These are phyloP conservation scores for Parazoanthus atlanticus DNA, from an alignment of 92 coral and sea anemone genomes.

Conservation along the genomic window DNA sequence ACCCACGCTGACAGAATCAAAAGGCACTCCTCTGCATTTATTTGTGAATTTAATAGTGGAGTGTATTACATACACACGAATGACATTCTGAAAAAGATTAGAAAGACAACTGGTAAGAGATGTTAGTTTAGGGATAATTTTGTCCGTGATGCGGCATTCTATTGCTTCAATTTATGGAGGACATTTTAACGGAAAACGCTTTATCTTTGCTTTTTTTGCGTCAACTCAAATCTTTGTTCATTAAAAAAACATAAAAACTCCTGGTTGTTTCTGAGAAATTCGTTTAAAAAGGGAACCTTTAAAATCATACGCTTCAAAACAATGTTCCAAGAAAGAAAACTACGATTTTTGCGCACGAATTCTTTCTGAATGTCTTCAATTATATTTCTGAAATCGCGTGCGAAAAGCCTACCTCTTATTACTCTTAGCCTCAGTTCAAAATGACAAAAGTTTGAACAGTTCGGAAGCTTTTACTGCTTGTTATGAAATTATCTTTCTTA, in stretches of 20 bases:
- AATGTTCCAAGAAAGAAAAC: no score
- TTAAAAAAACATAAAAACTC: no score
- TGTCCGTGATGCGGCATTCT: background rate
- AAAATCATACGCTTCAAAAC: background rate
- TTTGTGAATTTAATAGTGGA: background rate
- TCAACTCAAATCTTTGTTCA: background rate
- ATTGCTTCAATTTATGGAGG: background rate
- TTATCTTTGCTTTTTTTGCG: background rate
- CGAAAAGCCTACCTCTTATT: background rate
- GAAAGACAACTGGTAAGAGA: background rate
- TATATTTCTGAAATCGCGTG: background rate
- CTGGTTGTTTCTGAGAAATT: background rate
- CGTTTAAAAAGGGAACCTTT: background rate
- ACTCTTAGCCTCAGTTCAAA: background rate
- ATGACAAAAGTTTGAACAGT: background rate
- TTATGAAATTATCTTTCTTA: background rate
- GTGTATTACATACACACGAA: background rate
- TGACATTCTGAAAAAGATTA: no score
- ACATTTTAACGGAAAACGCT: background rate
- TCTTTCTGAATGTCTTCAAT: no score
- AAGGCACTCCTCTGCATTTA: no score
- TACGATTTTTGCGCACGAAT: no score
- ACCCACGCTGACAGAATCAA: background rate
- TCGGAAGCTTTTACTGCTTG: background rate
- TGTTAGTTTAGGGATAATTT: background rate